These are phyloP conservation scores for Choristoneura rosaceana DNA, from an alignment of 2,888 invertebrate genomes.

Conservation along the genomic window DNA sequence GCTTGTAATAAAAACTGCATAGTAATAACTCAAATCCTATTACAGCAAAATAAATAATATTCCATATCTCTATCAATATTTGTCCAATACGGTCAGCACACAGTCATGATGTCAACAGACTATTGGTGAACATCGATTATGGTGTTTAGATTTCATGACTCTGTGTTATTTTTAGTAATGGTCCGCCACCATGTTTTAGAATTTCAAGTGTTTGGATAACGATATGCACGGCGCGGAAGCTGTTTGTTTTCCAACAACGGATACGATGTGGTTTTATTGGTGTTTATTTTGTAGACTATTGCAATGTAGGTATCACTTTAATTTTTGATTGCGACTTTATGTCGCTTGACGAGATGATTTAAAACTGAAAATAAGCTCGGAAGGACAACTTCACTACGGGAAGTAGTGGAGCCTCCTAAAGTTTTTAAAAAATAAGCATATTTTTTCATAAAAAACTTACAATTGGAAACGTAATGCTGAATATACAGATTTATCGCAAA, in stretches of 20 bases:
- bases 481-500: no score
- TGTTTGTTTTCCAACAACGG: conserved; percentile 36
- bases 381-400: no score
- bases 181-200: conserved; percentile 44
- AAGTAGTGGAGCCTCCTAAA: no score
- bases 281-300: conserved; percentile 13
- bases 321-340: neutral
- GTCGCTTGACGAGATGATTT: neutral
- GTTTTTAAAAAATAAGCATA: no score
- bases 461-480: no score
- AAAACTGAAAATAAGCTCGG: neutral
- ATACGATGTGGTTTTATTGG: conserved; percentile 6
- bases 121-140: conserved; percentile 50
- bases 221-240: conserved; percentile 26
- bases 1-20: neutral
- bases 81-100: conserved; percentile 25
- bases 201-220: conserved; percentile 43
- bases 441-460: no score
- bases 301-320: neutral
- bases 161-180: conserved; percentile 53
- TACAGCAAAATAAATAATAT: conserved; percentile 14
- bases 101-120: conserved; percentile 41
- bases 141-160: conserved; percentile 48
- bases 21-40: conserved; percentile 1
- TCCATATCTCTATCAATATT: conserved; percentile 27